These are phyloP conservation scores for Lissocephala sabroskyi DNA, from an alignment of 2,888 invertebrate genomes.

Conservation along the genomic window DNA sequence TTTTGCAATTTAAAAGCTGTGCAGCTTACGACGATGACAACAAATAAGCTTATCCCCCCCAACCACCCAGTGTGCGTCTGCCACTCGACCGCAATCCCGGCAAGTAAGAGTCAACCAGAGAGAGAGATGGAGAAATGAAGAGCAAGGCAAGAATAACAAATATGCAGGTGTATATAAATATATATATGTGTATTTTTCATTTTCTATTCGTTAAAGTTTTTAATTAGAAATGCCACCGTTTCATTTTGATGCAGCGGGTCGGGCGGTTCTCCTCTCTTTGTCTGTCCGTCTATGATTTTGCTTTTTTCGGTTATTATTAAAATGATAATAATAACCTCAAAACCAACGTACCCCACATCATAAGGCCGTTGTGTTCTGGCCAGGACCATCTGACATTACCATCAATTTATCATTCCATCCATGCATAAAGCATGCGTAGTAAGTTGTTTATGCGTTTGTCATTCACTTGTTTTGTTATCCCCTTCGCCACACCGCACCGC, in stretches of 20 bases:
- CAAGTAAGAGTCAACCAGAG: too few species aligned
- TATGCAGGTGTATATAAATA: too few species aligned
- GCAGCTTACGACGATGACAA: too few species aligned
- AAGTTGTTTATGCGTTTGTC: conserved; percentile 59
- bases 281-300: conserved; percentile 15
- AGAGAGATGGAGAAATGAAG: background rate
- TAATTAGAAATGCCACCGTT: conserved; percentile 42
- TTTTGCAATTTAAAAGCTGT: too few species aligned
- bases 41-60: too few species aligned
- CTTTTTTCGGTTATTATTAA: conserved; percentile 56
- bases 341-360: conserved; percentile 49
- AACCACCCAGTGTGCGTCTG: too few species aligned
- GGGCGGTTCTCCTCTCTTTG: background rate
- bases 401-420: too few species aligned
- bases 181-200: too few species aligned
- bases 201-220: conserved; percentile 41
- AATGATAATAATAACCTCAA: conserved; percentile 60
- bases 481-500: conserved; percentile 3
- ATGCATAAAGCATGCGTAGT: conserved; percentile 35
- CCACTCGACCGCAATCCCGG: too few species aligned
- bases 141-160: too few species aligned
- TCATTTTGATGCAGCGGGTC: conserved; percentile 12
- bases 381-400: too few species aligned
- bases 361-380: too few species aligned
- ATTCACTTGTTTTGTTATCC: conserved; percentile 35